Percentiles rank a stretch among this genome's conserved stretches.
Evolutionary conservation across 2,888 invertebrate genomes (phyloP).

Genomic region (Sceliomorpha sp.): DNA sequence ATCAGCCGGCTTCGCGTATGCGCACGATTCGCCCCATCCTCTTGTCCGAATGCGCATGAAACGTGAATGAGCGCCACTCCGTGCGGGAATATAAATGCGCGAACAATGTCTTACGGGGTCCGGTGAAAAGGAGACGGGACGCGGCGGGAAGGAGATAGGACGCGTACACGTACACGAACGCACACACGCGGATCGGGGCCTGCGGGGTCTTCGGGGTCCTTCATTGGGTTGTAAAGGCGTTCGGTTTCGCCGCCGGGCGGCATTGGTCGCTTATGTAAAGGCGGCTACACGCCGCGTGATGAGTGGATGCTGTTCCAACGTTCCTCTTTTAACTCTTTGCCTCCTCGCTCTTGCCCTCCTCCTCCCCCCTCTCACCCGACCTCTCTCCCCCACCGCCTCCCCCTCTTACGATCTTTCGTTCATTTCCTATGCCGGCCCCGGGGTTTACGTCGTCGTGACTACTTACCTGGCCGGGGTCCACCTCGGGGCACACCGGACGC

Average conservation of each 20-base stretch:
- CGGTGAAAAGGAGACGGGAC: slow-evolving; percentile 53
- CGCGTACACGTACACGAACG: slow-evolving; percentile 45
- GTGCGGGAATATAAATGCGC: slow-evolving; percentile 69
- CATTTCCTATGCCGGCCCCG: slow-evolving; percentile 28
- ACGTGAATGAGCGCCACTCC: slow-evolving; percentile 65
- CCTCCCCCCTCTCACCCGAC: no score
- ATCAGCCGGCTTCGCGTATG: slow-evolving; percentile 26
- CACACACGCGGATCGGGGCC: slow-evolving; percentile 51
- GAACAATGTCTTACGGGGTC: slow-evolving; percentile 66
- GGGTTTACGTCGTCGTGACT: slow-evolving; percentile 58
- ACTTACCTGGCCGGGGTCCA: slow-evolving; percentile 52
- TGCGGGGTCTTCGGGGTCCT: slow-evolving; percentile 66
- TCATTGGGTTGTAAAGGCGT: slow-evolving; percentile 81
- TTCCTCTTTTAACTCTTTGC: slow-evolving; percentile 78
- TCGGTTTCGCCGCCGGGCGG: slow-evolving; percentile 77
- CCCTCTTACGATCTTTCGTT: slow-evolving; percentile 67
- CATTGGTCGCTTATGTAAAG: slow-evolving; percentile 79
- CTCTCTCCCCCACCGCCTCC: no score
- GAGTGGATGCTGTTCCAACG: slow-evolving; percentile 79
- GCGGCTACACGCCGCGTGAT: slow-evolving; percentile 80
- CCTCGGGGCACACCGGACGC: slow-evolving; percentile 12
- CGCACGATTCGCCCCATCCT: slow-evolving; percentile 25
- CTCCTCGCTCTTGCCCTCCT: no score
- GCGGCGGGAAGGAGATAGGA: slow-evolving; percentile 41
- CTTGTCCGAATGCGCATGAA: slow-evolving; percentile 56